phyloP scores from a whole-genome alignment of 1,140 invertebrate species.

The Dendroctonus ponderosae region DNA sequence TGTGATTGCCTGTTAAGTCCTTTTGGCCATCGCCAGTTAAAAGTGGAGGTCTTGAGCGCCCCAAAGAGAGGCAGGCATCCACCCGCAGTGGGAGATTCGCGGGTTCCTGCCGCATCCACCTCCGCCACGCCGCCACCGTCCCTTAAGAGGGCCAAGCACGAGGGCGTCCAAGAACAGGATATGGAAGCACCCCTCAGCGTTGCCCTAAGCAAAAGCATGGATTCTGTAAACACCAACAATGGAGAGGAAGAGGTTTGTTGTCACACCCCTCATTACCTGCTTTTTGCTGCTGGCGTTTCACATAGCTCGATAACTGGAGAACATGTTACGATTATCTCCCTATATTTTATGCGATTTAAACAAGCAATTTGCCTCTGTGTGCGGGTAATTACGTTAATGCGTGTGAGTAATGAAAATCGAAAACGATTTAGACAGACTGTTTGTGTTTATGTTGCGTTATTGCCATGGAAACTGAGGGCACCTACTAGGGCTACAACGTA shows the following conservation, averaged over 20 bases:
- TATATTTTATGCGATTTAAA: too few relatives aligned
- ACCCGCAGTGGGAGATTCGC: constrained; percentile 45
- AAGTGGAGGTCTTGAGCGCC: constrained; percentile 50
- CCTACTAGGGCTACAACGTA: too few relatives aligned
- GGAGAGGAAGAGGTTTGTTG: constrained; percentile 85
- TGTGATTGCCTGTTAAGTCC: constrained; percentile 3
- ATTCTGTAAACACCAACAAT: constrained; percentile 87
- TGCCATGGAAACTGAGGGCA: constrained; percentile 9
- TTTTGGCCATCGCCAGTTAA: constrained; percentile 27
- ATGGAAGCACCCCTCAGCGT: constrained; percentile 59
- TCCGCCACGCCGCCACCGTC: constrained; percentile 48
- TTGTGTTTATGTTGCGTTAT: constrained; percentile 22
- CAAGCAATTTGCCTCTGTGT: too few relatives aligned
- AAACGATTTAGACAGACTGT: not conserved
- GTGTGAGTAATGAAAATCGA: constrained; percentile 9
- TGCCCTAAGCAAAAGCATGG: constrained; percentile 81
- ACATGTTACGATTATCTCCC: too few relatives aligned
- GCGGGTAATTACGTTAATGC: not conserved
- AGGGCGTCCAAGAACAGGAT: constrained; percentile 45
- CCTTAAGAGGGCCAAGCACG: constrained; percentile 60
- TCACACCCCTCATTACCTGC: too few relatives aligned
- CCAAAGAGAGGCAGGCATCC: constrained; percentile 51
- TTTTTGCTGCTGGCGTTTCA: too few relatives aligned
- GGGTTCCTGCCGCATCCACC: constrained; percentile 47
- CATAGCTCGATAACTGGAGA: too few relatives aligned